Percentiles rank a stretch among this genome's conserved stretches.
phyloP scores from a whole-genome alignment of 2,113 vertebrate species.

The Lepisosteus osseus region DNA sequence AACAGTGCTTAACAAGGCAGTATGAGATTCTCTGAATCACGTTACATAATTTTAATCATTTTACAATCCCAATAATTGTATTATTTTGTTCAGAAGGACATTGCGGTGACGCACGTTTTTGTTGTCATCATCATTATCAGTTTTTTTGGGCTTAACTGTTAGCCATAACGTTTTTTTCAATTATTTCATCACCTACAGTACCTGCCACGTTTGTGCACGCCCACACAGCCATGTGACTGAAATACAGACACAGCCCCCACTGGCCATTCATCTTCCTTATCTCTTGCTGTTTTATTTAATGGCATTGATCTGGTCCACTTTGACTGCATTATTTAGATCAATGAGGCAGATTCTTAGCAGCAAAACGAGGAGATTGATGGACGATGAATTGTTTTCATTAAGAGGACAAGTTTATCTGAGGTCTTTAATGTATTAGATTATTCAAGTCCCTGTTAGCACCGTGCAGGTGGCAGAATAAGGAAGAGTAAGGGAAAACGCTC shows the following conservation, averaged over 20 bases:
- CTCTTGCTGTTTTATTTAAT: conserved; percentile 43
- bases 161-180: neutral
- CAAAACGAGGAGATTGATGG: conserved; percentile 22
- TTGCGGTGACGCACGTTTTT: no score
- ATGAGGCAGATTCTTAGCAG: conserved; percentile 34
- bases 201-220: conserved; percentile 10
- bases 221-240: neutral
- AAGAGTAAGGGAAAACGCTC: no score
- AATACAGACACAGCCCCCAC: conserved; percentile 16
- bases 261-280: conserved; percentile 45
- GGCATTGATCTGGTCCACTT: conserved; percentile 48
- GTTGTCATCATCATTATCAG: no score
- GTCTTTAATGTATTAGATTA: conserved; percentile 18
- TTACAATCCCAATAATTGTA: no score
- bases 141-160: no score
- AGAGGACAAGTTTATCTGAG: conserved; percentile 35
- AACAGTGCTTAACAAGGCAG: no score
- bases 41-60: no score
- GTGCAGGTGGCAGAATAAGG: neutral
- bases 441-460: conserved; percentile 10
- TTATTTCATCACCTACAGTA: neutral
- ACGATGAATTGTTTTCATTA: conserved; percentile 49
- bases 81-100: no score
- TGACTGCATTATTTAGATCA: conserved; percentile 52
- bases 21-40: no score